A percentile compares a stretch with the other conserved stretches of the same genome.
These are phyloP conservation scores for Drosophila barbarae DNA, from an alignment of 2,888 invertebrate genomes.

Conservation along the genomic window DNA sequence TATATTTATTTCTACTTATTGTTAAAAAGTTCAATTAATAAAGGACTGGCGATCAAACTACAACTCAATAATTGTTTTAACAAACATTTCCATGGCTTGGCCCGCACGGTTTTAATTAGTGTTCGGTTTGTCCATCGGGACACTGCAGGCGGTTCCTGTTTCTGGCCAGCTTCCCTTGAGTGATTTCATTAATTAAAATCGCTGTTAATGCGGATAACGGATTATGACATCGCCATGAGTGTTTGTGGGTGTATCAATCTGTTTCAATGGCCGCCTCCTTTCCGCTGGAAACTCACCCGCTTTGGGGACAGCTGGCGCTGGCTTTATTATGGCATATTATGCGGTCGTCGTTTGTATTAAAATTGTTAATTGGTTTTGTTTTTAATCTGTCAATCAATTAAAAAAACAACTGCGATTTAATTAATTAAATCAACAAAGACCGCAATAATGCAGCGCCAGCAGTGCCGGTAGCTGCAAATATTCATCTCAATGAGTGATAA, in stretches of 20 bases:
- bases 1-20: too few relatives aligned
- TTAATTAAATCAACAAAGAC: conserved; percentile 75
- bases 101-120: conserved; percentile 26
- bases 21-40: too few relatives aligned
- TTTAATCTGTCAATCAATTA: conserved; percentile 77
- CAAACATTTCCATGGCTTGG: conserved; percentile 8
- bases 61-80: conserved; percentile 11
- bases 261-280: conserved; percentile 28
- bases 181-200: conserved; percentile 74
- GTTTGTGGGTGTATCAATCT: conserved; percentile 38
- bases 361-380: conserved; percentile 77
- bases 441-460: conserved; percentile 73
- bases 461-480: conserved; percentile 31
- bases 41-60: neutral
- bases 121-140: conserved; percentile 14
- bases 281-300: conserved; percentile 2
- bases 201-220: conserved; percentile 69
- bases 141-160: conserved; percentile 18
- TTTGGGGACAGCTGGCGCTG: conserved; percentile 33
- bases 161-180: conserved; percentile 50
- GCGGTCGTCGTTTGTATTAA: conserved; percentile 76
- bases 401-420: conserved; percentile 75
- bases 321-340: conserved; percentile 75
- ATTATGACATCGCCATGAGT: conserved; percentile 71
- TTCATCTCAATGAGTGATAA: conserved; percentile 46